Evolutionary conservation across 2,113 vertebrate genomes (phyloP).

Genomic region (Entomyzon cyanotis): DNA sequence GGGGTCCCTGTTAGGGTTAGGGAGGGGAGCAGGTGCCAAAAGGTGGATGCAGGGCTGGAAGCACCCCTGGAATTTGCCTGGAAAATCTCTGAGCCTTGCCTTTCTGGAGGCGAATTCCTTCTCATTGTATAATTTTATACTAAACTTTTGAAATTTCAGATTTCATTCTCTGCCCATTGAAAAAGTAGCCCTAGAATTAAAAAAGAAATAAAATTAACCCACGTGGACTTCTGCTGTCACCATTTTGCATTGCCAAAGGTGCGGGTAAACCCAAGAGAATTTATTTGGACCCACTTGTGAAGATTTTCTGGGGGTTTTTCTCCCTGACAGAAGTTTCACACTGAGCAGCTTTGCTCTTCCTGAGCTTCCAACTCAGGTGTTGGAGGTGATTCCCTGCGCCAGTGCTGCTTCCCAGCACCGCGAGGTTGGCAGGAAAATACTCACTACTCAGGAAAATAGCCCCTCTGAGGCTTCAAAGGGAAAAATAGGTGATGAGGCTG

Average conservation of each 20-base stretch:
- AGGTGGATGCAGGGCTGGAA: neutral
- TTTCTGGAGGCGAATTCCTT: neutral
- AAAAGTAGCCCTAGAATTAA: neutral
- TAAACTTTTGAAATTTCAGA: neutral
- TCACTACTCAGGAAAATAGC: neutral
- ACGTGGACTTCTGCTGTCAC: accelerated
- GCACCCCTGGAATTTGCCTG: neutral
- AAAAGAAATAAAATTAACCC: neutral
- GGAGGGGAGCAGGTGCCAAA: accelerated
- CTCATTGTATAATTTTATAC: neutral
- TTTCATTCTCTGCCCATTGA: neutral
- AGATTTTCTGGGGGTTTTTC: neutral
- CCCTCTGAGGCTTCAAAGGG: accelerated
- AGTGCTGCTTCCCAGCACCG: neutral
- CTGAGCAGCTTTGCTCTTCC: neutral
- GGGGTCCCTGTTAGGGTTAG: accelerated
- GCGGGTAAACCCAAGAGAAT: neutral
- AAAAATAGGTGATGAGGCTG: neutral
- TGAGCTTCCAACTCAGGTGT: neutral
- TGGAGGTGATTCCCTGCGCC: neutral
- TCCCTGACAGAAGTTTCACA: accelerated
- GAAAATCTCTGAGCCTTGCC: neutral
- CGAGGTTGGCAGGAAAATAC: neutral
- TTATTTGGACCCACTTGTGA: neutral
- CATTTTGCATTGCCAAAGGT: neutral